Conservation (phyloP, 2,888 invertebrate genomes). For the Fragum whitleyi region DNA sequence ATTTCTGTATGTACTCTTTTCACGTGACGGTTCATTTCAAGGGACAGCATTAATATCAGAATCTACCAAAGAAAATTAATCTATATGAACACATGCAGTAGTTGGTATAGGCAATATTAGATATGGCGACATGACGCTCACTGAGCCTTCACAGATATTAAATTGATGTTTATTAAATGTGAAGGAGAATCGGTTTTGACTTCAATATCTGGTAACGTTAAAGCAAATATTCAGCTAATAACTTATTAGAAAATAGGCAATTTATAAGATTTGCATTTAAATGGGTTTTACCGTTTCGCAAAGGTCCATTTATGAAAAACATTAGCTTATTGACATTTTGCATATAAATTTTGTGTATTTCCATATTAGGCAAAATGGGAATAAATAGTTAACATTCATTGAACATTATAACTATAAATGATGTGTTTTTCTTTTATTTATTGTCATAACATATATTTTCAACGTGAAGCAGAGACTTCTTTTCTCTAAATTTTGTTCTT, state of each 20-base stretch:
- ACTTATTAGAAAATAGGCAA: conserved; percentile 4
- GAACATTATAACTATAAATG: no score
- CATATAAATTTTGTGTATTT: background rate
- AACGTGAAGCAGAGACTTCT: no score
- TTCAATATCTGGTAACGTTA: conserved; percentile 5
- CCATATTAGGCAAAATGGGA: background rate
- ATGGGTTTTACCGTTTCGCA: conserved; percentile 1
- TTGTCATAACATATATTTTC: no score
- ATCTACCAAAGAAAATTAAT: no score
- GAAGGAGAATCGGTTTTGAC: conserved; percentile 1
- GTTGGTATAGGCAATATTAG: background rate
- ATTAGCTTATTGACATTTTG: background rate
- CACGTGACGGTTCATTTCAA: no score
- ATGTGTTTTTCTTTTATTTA: no score
- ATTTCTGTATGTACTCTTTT: no score
- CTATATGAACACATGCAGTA: no score
- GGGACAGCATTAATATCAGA: no score
- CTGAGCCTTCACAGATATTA: conserved; percentile 6
- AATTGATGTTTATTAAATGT: conserved; percentile 18
- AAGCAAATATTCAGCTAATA: conserved; percentile 9
- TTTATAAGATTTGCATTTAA: conserved; percentile 13
- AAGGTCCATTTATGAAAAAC: background rate
- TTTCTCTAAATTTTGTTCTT: no score
- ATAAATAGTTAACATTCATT: no score
- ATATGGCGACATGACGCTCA: conserved; percentile 21